These are phyloP conservation scores for Scaptodrosophila lebanonensis DNA, from an alignment of 1,140 invertebrate genomes.

Conservation along the genomic window DNA sequence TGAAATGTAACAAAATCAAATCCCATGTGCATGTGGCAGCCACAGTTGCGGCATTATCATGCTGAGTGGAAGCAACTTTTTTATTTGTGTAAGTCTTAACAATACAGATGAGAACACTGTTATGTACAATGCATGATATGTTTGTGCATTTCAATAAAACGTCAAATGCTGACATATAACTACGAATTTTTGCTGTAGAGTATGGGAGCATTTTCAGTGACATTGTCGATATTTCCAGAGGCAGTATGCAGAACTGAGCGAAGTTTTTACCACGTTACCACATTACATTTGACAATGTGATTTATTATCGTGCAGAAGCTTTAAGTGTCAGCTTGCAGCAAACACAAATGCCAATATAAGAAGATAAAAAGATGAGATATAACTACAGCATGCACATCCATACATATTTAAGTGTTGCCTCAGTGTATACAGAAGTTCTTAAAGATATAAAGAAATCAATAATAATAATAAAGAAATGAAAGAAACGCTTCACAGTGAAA, in stretches of 20 bases:
- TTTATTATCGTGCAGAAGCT: slow-evolving; percentile 66
- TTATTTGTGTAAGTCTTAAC: too few species aligned
- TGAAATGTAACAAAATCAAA: slow-evolving; percentile 44
- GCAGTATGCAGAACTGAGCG: too few species aligned
- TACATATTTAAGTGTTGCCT: slow-evolving; percentile 9
- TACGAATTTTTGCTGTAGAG: too few species aligned
- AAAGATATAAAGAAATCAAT: slow-evolving; percentile 12
- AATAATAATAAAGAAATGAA: slow-evolving; percentile 11
- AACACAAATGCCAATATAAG: slow-evolving; percentile 60
- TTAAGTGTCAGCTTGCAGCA: slow-evolving; percentile 59
- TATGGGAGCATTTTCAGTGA: too few species aligned
- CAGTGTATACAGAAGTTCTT: slow-evolving; percentile 29
- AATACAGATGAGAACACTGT: too few species aligned
- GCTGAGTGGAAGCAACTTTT: slow-evolving; percentile 1
- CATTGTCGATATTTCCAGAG: too few species aligned
- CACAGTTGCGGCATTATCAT: slow-evolving; percentile 67
- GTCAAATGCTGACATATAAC: too few species aligned
- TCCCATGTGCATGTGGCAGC: slow-evolving; percentile 53
- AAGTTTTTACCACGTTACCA: slow-evolving; percentile 41
- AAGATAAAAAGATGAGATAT: slow-evolving; percentile 21
- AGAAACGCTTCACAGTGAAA: slow-evolving; percentile 40
- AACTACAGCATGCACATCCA: slow-evolving; percentile 36
- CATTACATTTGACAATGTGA: slow-evolving; percentile 59
- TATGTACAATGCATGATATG: too few species aligned
- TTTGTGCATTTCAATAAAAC: too few species aligned